Evolutionary conservation across 2,113 vertebrate species (phyloP).

Genomic region (Eolophus roseicapilla): DNA sequence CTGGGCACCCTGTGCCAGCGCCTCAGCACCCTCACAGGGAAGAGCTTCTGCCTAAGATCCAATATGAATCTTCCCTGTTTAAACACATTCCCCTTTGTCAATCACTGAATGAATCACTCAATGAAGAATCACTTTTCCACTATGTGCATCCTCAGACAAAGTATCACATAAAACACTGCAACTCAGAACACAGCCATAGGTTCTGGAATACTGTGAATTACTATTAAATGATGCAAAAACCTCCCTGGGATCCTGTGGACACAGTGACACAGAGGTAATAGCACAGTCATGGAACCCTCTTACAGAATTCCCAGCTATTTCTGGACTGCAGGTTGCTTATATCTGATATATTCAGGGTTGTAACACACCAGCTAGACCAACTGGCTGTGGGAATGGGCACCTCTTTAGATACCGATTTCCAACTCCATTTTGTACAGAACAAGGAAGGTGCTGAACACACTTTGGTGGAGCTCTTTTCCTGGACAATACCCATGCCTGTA

Average conservation of each 20-base stretch:
- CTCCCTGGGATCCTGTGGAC: background rate
- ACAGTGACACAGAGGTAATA: background rate
- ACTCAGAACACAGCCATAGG: background rate
- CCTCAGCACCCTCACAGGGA: background rate
- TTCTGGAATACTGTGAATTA: background rate
- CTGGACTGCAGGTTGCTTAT: background rate
- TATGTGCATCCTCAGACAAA: background rate
- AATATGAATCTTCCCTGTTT: background rate
- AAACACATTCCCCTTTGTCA: background rate
- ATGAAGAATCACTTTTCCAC: background rate
- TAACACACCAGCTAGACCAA: background rate
- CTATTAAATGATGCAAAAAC: background rate
- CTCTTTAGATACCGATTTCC: background rate
- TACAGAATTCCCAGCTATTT: background rate
- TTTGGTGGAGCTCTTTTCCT: background rate
- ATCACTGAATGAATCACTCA: too few relatives aligned
- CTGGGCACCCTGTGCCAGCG: background rate
- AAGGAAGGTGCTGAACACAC: background rate
- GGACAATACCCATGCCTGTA: background rate
- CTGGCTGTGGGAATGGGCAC: background rate
- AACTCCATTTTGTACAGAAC: background rate
- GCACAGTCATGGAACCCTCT: background rate
- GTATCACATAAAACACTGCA: background rate
- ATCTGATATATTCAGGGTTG: background rate
- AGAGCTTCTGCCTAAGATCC: background rate